These are phyloP conservation scores for Caenorhabditis sinica DNA, from an alignment of 2,888 invertebrate species.

Conservation along the genomic window DNA sequence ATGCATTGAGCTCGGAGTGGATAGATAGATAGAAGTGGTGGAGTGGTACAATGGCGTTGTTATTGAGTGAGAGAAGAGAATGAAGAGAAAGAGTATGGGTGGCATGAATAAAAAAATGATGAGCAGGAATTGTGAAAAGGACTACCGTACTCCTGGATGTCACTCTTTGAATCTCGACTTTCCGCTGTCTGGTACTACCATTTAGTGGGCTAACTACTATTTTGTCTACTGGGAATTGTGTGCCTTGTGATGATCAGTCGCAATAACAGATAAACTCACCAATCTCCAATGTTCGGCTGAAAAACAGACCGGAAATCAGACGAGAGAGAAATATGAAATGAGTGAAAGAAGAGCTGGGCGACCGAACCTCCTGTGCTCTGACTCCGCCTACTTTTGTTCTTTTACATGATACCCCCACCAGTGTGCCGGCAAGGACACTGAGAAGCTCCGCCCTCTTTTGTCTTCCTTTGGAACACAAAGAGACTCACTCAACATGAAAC, in stretches of 20 bases:
- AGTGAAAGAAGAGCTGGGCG: conserved; percentile 11
- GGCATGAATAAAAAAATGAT: conserved; percentile 30
- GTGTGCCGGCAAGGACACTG: neutral
- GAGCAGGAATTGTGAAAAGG: conserved; percentile 11
- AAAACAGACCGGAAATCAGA: conserved; percentile 10
- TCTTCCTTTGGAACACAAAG: conserved; percentile 6
- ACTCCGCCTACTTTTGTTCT: conserved; percentile 37
- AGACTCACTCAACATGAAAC: neutral
- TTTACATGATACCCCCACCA: conserved; percentile 17
- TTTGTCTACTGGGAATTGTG: no score
- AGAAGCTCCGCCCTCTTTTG: conserved; percentile 32
- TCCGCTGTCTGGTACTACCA: no score
- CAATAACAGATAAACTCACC: neutral
- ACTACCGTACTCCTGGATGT: conserved; percentile 31
- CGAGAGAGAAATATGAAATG: conserved; percentile 22
- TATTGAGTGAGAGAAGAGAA: conserved; percentile 32
- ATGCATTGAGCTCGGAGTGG: conserved; percentile 22
- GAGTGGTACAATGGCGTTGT: conserved; percentile 51
- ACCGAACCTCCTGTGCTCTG: conserved; percentile 21
- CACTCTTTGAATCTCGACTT: neutral
- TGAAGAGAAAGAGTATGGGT: conserved; percentile 2
- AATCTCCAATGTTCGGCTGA: neutral
- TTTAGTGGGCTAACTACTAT: no score
- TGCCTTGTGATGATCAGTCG: no score
- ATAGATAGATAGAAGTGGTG: conserved; percentile 12